Evolutionary conservation across 2,797 vertebrate genomes (phyloP).

Genomic region (Setipinna tenuifilis): DNA sequence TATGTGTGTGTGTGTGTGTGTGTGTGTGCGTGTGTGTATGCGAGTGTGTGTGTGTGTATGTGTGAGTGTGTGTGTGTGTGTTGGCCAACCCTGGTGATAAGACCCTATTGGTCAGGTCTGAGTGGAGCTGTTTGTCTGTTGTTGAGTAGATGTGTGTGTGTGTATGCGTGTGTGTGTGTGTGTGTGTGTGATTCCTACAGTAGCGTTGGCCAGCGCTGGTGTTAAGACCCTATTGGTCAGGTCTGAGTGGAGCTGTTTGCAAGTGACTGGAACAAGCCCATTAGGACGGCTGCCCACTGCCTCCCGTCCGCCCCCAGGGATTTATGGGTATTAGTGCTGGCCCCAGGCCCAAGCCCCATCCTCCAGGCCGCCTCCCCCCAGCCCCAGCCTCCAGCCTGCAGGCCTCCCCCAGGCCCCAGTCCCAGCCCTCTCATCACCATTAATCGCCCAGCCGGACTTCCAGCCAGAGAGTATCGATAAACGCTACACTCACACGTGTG

Average conservation of each 20-base stretch:
- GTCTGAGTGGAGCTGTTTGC: background rate
- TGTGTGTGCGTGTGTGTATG: background rate
- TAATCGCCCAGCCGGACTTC: conserved; percentile 44
- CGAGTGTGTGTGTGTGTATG: background rate
- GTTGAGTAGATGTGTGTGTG: no score
- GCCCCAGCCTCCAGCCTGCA: no score
- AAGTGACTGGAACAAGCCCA: background rate
- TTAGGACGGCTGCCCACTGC: background rate
- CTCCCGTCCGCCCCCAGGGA: conserved; percentile 15
- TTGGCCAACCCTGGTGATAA: background rate
- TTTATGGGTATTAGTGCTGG: conserved; percentile 50
- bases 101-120: background rate
- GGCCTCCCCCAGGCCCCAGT: no score
- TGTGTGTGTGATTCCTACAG: background rate
- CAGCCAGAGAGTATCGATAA: no score
- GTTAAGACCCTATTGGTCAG: background rate
- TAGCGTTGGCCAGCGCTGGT: background rate
- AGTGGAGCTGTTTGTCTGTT: no score
- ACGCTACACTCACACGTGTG: no score
- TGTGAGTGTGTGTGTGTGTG: background rate
- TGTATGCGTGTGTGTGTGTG: no score
- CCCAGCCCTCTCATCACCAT: conserved; percentile 37
- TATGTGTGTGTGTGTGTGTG: background rate
- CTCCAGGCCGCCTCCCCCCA: no score
- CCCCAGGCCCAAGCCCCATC: background rate